Percentiles rank a stretch among this genome's conserved stretches.
phyloP scores from a whole-genome alignment of 2,797 vertebrate genomes.

The Tenualosa ilisha region DNA sequence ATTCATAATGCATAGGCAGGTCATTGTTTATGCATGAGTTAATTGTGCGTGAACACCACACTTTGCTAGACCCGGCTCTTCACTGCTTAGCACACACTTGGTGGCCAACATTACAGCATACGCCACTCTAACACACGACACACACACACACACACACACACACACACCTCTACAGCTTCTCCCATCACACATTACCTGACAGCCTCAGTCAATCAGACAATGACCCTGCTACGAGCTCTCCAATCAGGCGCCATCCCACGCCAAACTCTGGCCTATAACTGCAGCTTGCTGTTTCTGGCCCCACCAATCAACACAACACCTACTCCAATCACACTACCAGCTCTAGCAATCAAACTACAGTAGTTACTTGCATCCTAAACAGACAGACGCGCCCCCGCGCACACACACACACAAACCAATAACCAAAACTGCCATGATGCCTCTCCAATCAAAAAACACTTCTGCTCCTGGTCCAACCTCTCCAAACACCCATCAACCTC shows the following conservation, averaged over 20 bases:
- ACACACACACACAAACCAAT: not conserved
- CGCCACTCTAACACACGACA: no score
- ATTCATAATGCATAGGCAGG: not conserved
- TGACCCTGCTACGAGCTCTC: not conserved
- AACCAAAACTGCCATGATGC: not conserved
- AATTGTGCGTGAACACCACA: not conserved
- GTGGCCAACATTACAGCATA: not conserved
- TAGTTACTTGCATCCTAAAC: not conserved
- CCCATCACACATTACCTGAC: not conserved
- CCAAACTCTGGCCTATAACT: not conserved
- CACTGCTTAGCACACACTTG: not conserved
- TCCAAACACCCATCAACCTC: not conserved
- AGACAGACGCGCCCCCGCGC: not conserved
- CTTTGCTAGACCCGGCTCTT: not conserved
- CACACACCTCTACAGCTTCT: not conserved
- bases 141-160: constrained; percentile 13
- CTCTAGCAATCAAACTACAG: not conserved
- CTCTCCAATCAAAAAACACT: not conserved
- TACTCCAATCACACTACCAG: not conserved
- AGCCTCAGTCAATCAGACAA: not conserved
- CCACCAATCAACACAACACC: not conserved
- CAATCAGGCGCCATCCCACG: not conserved
- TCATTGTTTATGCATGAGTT: not conserved
- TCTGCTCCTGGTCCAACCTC: not conserved
- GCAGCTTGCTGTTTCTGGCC: not conserved